Evolutionary conservation across 2,797 vertebrate genomes (phyloP), one percentile per base, ranked within the genome.

Genomic region (Rhinophrynus dorsalis): DNA sequence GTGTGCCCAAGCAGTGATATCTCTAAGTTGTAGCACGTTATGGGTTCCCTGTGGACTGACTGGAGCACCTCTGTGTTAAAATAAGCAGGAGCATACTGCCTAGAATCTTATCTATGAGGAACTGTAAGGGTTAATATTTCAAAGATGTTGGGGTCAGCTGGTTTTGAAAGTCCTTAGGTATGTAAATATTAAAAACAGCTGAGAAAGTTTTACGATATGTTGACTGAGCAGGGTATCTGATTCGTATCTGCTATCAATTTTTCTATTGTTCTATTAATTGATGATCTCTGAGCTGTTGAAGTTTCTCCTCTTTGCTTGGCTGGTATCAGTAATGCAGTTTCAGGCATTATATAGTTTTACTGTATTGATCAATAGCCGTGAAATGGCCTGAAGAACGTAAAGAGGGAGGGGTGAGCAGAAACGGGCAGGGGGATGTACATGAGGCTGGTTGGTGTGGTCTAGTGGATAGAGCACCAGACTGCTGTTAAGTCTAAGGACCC

Each of bases 291-390:
- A 29, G 21, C 37, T 64, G 59, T 64, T 57, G 60, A 58, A 24
- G 21, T 20, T 23, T 57, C 30, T 38, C 24, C 17, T 29, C 20
- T 11, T 29, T 32, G n/a, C 26, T 35, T 26, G 26, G 23, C 38
- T 30, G 51, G 51, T n/a, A 56, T 38, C 24, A 11, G 32, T 63
- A 63, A 62, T 63, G 23, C 23, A 55, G 51, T 57, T 38, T 42
- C 6, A 18, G 32, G 20, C 45, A 13, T 55, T 57, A 30, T 64
- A 50, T 48, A 40, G 52, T 26, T 70, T 62, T 27, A n/a, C 44
- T 8, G 68, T 51, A 72, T 58, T 51, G 42, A 58, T 72, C 51
- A 64, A 32, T 37, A 45, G 17, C 32, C 56, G 58, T 63, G 12
- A 72, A 58, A 64, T 26, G 45, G 13, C 15, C 30, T 55, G 44